A percentile compares a stretch with the other conserved stretches of the same genome.
Conservation (phyloP, 2,888 invertebrate species). For the Eurytoma adleriae region DNA sequence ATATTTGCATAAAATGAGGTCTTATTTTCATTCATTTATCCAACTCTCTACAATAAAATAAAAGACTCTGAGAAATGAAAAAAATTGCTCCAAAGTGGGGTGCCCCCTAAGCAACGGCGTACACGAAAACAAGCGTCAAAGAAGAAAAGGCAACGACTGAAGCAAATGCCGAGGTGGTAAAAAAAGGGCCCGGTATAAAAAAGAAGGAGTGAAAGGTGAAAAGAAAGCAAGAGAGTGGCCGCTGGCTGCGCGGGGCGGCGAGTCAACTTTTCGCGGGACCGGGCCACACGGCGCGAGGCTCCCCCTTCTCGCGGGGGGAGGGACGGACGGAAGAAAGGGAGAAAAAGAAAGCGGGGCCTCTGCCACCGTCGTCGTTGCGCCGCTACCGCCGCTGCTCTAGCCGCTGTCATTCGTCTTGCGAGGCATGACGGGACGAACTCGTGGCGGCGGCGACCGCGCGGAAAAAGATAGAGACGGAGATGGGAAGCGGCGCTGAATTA, state of each 20-base stretch:
- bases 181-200: not conserved
- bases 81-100: not conserved
- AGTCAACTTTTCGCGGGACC: slow-evolving; percentile 61
- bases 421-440: slow-evolving; percentile 57
- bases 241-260: slow-evolving; percentile 26
- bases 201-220: slow-evolving; percentile 46
- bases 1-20: no score
- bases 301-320: slow-evolving; percentile 24
- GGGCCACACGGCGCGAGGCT: slow-evolving; percentile 19
- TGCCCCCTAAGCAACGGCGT: not conserved
- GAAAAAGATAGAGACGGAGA: not conserved
- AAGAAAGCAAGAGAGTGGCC: slow-evolving; percentile 50
- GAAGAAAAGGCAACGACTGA: not conserved
- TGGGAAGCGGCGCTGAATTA: not conserved
- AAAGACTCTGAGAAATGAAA: not conserved
- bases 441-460: no score
- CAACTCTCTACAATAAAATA: not conserved
- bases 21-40: no score
- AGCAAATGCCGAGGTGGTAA: not conserved
- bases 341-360: slow-evolving; percentile 14
- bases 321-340: slow-evolving; percentile 5
- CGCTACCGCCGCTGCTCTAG: slow-evolving; percentile 5
- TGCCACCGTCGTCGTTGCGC: no score
- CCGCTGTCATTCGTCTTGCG: slow-evolving; percentile 61
- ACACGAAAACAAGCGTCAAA: not conserved